These are phyloP conservation scores for Nibea coibor DNA, from an alignment of 2,113 vertebrate species.

Conservation along the genomic window DNA sequence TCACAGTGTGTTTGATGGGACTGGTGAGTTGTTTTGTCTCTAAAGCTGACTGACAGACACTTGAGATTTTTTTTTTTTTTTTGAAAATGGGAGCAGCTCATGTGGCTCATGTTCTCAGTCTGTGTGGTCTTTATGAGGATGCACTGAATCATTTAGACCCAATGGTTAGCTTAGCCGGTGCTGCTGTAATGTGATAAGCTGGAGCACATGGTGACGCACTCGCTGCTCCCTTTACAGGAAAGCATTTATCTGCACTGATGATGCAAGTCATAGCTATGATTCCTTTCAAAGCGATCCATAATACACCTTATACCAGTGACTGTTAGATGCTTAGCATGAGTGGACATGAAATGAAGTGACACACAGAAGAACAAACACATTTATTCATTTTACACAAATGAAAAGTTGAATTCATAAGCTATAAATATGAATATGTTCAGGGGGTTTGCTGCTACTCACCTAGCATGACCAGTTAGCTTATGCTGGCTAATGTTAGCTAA, in stretches of 20 bases:
- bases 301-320: not conserved
- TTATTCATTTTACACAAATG: not conserved
- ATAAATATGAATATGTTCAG: not conserved
- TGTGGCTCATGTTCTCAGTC: slow-evolving; percentile 11
- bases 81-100: not conserved
- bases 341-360: not conserved
- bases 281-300: not conserved
- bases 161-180: not conserved
- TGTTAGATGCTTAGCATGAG: not conserved
- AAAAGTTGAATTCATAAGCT: not conserved
- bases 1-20: not conserved
- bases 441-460: not conserved
- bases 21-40: not conserved
- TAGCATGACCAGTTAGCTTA: not conserved
- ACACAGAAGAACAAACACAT: not conserved
- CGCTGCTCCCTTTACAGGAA: slow-evolving; percentile 28
- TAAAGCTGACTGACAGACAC: not conserved
- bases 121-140: not conserved
- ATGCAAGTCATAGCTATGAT: not conserved
- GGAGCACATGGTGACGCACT: slow-evolving; percentile 4
- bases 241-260: slow-evolving; percentile 1
- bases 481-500: not conserved
- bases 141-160: slow-evolving; percentile 68
- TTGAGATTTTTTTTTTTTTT: slow-evolving; percentile 2
- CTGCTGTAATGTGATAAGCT: slow-evolving; percentile 50